Evolutionary conservation across 2,888 invertebrate species (phyloP), one percentile per base, ranked within the genome.

Genomic region (Nemotelus nigrinus): DNA sequence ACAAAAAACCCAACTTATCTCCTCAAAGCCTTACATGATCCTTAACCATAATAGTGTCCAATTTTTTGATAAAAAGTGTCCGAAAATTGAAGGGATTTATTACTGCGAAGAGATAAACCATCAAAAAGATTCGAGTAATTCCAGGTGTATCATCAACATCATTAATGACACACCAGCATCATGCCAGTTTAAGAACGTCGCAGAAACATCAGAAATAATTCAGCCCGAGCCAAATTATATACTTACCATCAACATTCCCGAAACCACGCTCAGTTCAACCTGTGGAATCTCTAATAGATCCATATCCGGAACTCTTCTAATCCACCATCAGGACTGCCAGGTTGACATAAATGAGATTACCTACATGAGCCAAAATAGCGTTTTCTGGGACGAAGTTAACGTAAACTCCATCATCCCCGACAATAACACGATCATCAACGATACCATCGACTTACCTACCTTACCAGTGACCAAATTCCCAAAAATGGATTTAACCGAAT

Each of bases 151-250:
- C 10, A 68, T 47, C 7, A 57, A 67, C 6, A 50, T 79, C 4
- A 60, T 77, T 45, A 63, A 79, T 60, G 65, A 58, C 65, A 47
- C 57, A 67, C 77, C 55, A 79, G 74, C 77, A 55, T n/a, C 57
- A 41, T 77, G 67, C 77, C 7, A 70, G 3, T 57, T 71, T 6
- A 70, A 39, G 10, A 60, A 70, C 60, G 64, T 41, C 10, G 48
- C 58, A 45, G 39, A 78, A 68, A 65, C 48, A 10, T 7, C 67
- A 43, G 57, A 64, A 57, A 77, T 77, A 48, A 47, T 48, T 41
- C 77, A 79, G 64, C 79, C 79, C 44, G 75, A 77, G 58, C 76
- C 70, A 55, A 78, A 78, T 7, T 67, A 72, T 64, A 77, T 77
- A 39, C 25, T 79, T 8, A 39, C 74, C 2, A 74, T 70, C 50